Evolutionary conservation across 2,113 vertebrate genomes (phyloP), one percentile per base, ranked within the genome.

Genomic region (Megaceryle maxima): DNA sequence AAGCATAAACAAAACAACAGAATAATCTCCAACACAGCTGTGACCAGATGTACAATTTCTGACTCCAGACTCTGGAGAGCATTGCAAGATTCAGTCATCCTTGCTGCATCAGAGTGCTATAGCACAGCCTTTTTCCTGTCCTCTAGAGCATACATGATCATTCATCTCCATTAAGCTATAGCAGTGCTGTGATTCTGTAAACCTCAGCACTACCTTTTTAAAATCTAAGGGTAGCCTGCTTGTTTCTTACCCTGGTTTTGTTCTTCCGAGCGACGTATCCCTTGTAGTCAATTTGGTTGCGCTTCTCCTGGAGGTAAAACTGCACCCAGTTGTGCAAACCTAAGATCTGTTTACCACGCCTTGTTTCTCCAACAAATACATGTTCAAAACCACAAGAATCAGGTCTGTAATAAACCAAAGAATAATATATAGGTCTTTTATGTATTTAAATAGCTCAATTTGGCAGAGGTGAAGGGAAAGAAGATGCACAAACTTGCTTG

Each of bases 291-390:
- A 99, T 97, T 35, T 98, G 95, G 9, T 94, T 84, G 5, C 14
- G 92, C 80, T 99, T 99, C 87, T 99, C 98, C 97, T 99, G 98
- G 87, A 98, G 97, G 96, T 98, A 99, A 97, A 99, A 99, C 93
- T 99, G 98, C 66, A 99, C 96, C 98, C 99, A 99, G 97, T 99
- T 99, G 95, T 99, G 99, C 43, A 99, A 97, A 66, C 98, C 98
- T 92, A 98, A 96, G 66, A 99, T 97, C 95, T 98, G 97, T 59
- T 94, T 95, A 3, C 97, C 98, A 6, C 28, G 62, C 68, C 98
- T 98, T 41, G 98, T 98, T 96, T 99, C 98, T 55, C 98, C 99
- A 29, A 99, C 98, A 97, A 99, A 99, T 91, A 99, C 98, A 2
- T 99, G 99, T 83, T 99, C 98, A 91, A 99, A 99, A 9, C 98